phyloP scores from a whole-genome alignment of 2,888 invertebrate species.

The Campaea margaritaria region DNA sequence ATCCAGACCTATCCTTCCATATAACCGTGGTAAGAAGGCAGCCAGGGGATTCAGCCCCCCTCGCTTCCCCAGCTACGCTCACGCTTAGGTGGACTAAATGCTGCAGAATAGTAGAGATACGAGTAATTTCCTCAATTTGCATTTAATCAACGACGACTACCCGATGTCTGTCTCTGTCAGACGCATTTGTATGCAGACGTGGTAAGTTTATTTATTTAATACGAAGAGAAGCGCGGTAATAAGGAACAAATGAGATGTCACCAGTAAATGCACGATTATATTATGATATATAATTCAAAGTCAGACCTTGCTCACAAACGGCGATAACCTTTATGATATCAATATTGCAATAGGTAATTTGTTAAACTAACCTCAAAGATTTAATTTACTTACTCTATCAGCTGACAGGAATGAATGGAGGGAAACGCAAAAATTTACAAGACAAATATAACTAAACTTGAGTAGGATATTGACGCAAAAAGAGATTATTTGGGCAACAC shows the following conservation, averaged over 20 bases:
- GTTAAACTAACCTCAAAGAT: not conserved
- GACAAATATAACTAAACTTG: no score
- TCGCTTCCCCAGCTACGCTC: not conserved
- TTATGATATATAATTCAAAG: not conserved
- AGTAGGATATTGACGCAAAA: no score
- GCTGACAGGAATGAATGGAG: no score
- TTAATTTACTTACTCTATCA: no score
- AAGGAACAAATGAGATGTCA: conserved; percentile 4
- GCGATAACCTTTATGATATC: no score
- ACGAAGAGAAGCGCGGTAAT: conserved; percentile 27
- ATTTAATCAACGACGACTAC: conserved; percentile 53
- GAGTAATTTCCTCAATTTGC: conserved; percentile 53
- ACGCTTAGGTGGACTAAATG: not conserved
- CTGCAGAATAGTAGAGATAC: conserved; percentile 36
- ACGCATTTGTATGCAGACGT: conserved; percentile 48
- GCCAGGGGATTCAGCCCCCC: not conserved
- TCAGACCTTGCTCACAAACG: no score
- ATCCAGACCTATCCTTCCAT: no score
- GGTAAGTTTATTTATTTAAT: conserved; percentile 40
- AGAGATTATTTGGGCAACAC: no score
- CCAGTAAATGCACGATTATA: not conserved
- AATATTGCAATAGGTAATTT: not conserved
- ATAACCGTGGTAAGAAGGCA: not conserved
- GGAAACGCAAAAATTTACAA: no score
- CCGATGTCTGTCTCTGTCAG: conserved; percentile 44